phyloP scores from a whole-genome alignment of 2,113 vertebrate species.

The Centrocercus urophasianus region DNA sequence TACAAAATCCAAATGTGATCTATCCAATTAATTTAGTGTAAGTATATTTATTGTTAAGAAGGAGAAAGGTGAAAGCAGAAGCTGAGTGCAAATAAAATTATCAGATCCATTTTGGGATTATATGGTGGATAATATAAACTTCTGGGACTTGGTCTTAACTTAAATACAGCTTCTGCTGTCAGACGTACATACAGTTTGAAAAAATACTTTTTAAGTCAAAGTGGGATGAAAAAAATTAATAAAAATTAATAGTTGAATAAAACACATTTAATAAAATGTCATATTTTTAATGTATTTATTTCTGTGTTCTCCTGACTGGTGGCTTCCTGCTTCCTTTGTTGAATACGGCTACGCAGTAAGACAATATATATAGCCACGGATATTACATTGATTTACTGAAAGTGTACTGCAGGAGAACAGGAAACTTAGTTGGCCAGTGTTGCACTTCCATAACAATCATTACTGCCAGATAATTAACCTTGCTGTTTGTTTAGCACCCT shows the following conservation, averaged over 20 bases:
- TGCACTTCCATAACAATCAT: conserved; percentile 67
- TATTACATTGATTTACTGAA: conserved; percentile 76
- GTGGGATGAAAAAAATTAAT: neutral
- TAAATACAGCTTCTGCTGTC: conserved; percentile 25
- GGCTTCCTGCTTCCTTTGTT: conserved; percentile 48
- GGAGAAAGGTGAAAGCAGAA: conserved; percentile 16
- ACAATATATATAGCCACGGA: conserved; percentile 26
- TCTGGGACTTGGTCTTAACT: neutral
- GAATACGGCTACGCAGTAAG: neutral
- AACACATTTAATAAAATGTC: neutral
- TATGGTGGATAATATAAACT: neutral
- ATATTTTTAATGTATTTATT: neutral
- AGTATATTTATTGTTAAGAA: conserved; percentile 15
- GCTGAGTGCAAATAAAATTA: conserved; percentile 17
- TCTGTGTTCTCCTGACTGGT: neutral
- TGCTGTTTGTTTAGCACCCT: conserved; percentile 82
- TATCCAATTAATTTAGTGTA: neutral
- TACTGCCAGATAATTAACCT: conserved; percentile 83
- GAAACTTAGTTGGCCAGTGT: conserved; percentile 64
- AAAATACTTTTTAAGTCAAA: conserved; percentile 51
- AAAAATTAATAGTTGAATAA: neutral
- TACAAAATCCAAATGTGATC: neutral
- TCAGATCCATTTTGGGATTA: neutral
- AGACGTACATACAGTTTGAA: neutral
- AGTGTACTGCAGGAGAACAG: conserved; percentile 59